Conservation (phyloP, 2,113 vertebrate genomes). For the Phodopus roborovskii region DNA sequence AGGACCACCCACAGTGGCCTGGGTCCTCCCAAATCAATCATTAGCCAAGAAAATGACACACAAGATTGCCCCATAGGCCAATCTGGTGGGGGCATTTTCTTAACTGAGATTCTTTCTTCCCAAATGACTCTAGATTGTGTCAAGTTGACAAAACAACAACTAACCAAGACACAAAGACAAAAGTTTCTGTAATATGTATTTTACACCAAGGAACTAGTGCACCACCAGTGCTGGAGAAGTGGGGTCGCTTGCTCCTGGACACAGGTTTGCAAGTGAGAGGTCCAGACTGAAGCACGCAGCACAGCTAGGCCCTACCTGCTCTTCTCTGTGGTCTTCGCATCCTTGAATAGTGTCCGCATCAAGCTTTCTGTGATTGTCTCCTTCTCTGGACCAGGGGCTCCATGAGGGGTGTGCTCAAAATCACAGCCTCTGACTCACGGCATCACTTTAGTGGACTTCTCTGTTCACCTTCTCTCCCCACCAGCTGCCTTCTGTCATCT, state of each 20-base stretch:
- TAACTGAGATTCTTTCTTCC: background rate
- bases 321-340: background rate
- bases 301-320: no score
- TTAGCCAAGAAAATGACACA: background rate
- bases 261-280: background rate
- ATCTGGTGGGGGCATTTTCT: background rate
- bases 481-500: background rate
- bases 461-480: no score
- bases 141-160: background rate
- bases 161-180: background rate
- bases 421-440: background rate
- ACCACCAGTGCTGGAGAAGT: background rate
- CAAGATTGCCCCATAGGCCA: background rate
- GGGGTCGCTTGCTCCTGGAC: background rate
- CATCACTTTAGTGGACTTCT: background rate
- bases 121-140: background rate
- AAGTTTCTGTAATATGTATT: background rate
- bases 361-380: background rate
- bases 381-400: background rate
- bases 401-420: fast-evolving
- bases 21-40: background rate
- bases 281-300: no score
- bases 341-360: background rate
- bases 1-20: background rate
- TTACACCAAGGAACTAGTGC: background rate